Base-by-base conservation (phyloP, 2,113 vertebrate genomes). In the Taurulus bubalis region DNA sequence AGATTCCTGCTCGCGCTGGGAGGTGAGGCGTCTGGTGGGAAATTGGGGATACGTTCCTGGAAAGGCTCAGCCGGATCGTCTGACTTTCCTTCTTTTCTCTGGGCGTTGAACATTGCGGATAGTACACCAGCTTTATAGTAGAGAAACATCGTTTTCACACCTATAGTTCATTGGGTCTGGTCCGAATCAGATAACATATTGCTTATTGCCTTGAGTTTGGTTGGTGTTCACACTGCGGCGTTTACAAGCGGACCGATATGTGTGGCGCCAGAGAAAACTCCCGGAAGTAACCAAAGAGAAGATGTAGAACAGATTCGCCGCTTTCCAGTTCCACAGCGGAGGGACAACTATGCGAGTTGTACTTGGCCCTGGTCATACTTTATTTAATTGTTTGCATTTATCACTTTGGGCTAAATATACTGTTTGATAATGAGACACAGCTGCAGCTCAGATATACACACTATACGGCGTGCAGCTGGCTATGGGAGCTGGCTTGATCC, bases 21-120 rank as follows among this genome's bases (percentile, higher is more conserved):
- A 34, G 64, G 55, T 2, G 14, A 67, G 47, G 68, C 24, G 45
- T 77, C 62, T 53, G 34, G 30, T 64, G 55, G 74, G 69, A 15
- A 42, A 59, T 51, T 38, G 47, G 78, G 73, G 40, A n/a, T 58
- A 11, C 3, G 12, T 70, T 59, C 38, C 69, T 73, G 58, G 58
- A 64, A 12, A 15, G 26, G n/a, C 68, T 75, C 24, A 45, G 69
- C 78, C 38, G 45, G 68, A 77, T 34, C 0, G 59, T 63, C 28
- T 58, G 6, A 59, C 36, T 72, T 38, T 68, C n/a, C 68, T 40
- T 42, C 53, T 30, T 68, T 65, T 69, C 42, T 15, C 32, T 30
- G 32, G 47, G 24, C 16, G 30, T 64, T 77, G 73, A 56, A 60
- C 60, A 28, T 24, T 36, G 40, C 7, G 18, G 47, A 22, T 49